Evolutionary conservation across 2,113 vertebrate species (phyloP), one percentile per base, ranked within the genome.

Genomic region (Crotophaga sulcirostris): DNA sequence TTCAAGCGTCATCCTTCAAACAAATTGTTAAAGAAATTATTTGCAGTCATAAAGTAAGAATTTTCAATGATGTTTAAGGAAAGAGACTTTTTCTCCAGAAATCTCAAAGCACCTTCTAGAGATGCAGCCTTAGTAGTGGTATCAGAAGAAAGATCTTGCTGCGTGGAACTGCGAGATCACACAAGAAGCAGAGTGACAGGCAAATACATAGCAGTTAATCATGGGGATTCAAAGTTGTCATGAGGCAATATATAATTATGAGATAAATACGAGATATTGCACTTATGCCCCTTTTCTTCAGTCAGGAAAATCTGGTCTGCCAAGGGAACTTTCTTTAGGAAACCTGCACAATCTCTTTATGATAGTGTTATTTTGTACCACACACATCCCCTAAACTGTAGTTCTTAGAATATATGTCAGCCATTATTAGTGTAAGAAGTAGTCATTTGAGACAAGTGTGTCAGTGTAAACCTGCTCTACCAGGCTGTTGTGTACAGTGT

Each of bases 121-220:
- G 16, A 26, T 24, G 13, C 13, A 47, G 15, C n/a, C 23, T 6
- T 38, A 19, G 6, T 11, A 76, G 11, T 15, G 25, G 4, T 7
- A 34, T 8, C 11, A 36, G 49, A 49, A 64, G 9, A 63, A 13
- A 60, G 17, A 44, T 55, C 63, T 67, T 34, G 3, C 7, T 59
- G 8, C 11, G 13, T 49, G 16, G 14, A 79, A 68, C 28, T 52
- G 16, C 49, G 20, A 52, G 11, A 59, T 31, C 28, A 64, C 15
- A 51, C 3, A 13, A 33, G 36, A 92, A 60, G 15, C 15, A 77
- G 23, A 64, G 2, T 44, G 10, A 44, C 24, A 75, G 5, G 10
- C 4, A 64, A 40, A 40, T 51, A 36, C 0, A 0, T 31, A 45
- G 29, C 4, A 70, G 10, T 4, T 19, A 70, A n/a, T 8, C 17